Conservation (phyloP, 1,140 invertebrate species). For the Akabosia matsudoensis region DNA sequence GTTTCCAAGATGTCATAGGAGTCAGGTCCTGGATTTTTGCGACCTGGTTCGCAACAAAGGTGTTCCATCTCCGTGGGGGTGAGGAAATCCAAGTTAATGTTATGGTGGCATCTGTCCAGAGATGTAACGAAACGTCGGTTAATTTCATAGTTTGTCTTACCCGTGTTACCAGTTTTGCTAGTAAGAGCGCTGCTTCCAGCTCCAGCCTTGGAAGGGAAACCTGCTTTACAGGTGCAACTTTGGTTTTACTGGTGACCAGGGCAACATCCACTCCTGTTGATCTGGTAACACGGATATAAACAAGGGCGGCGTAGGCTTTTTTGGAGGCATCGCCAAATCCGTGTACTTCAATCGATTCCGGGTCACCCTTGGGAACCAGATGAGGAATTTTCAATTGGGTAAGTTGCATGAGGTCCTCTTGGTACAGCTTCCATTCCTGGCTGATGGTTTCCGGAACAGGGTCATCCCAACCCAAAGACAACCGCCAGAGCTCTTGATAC, state of each 20-base stretch:
- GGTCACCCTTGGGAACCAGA: conserved; percentile 42
- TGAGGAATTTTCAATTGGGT: not conserved
- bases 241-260: not conserved
- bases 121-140: not conserved
- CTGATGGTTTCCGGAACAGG: not conserved
- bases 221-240: not conserved
- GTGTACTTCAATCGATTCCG: not conserved
- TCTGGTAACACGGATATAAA: not conserved
- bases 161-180: not conserved
- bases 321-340: not conserved
- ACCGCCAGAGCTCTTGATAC: not conserved
- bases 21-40: not conserved
- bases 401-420: not conserved
- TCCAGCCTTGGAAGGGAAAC: not conserved
- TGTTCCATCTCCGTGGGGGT: not conserved
- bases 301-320: not conserved
- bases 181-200: not conserved
- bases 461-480: not conserved
- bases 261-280: not conserved
- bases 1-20: not conserved
- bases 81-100: not conserved
- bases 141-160: not conserved
- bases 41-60: not conserved
- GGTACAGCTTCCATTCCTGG: not conserved
- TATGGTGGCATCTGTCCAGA: not conserved